Conservation (phyloP, 35 echinoderm and acorn worm genomes). For the Acanthaster planci region DNA sequence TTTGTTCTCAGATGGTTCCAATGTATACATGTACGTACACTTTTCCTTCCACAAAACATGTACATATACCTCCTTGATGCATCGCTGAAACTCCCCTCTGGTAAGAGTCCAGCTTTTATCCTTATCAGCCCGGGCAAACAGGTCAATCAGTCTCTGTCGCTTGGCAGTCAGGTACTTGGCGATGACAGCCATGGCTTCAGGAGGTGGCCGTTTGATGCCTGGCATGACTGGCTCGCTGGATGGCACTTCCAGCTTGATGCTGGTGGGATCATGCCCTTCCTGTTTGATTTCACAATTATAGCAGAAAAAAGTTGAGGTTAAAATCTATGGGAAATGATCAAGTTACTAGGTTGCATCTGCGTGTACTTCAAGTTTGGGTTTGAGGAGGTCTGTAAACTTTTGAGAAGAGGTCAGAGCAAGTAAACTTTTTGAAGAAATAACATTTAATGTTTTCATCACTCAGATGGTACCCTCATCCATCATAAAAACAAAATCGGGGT, state of each 20-base stretch:
- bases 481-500: too few relatives aligned
- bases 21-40: too few relatives aligned
- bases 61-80: conserved; percentile 83
- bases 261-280: not conserved
- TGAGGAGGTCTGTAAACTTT: too few relatives aligned
- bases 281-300: not conserved
- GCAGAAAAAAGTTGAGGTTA: too few relatives aligned
- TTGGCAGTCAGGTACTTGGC: conserved; percentile 57
- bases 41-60: not conserved
- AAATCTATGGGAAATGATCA: too few relatives aligned
- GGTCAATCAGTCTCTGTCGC: conserved; percentile 72
- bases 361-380: too few relatives aligned
- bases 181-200: conserved; percentile 74
- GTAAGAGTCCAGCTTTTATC: conserved; percentile 94
- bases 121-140: conserved; percentile 90
- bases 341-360: too few relatives aligned
- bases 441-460: too few relatives aligned
- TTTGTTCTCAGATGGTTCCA: too few relatives aligned
- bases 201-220: conserved; percentile 32
- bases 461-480: too few relatives aligned
- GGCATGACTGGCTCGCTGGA: not conserved
- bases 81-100: conserved; percentile 72
- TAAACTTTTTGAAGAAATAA: too few relatives aligned
- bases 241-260: not conserved
- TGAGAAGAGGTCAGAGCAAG: too few relatives aligned